Base-by-base conservation (phyloP, 2,888 invertebrate genomes). In the Rhogogaster chlorosoma region DNA sequence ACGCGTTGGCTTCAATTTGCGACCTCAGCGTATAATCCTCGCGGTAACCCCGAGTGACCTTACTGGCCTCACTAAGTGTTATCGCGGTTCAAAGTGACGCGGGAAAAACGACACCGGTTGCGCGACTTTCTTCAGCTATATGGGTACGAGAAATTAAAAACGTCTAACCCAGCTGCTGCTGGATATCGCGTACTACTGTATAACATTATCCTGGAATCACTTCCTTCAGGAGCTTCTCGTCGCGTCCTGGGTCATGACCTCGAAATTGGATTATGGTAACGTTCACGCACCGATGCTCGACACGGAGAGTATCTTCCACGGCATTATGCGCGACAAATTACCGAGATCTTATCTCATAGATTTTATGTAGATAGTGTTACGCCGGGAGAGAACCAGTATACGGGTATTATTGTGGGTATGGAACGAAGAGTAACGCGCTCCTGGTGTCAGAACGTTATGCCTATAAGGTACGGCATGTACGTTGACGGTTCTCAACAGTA, bases 401-500 rank as follows among this genome's bases (percentile, higher is more conserved):
- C 22, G 73, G 18, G 36, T n/a, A n/a, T 36, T 32, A 71, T 45
- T 42, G 42, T 42, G 18, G 26, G 71, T 73, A 42, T 26, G 22
- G 71, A 73, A 42, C 22, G 71, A n/a, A 22, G 71, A 73, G 32
- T 67, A 73, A 42, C 71, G 42, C 42, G 71, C 71, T 38, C 6
- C 71, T 73, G 38, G 71, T 73, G 71, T 73, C 42, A 38, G 71
- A 22, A 73, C 71, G 71, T 73, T 73, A 15, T n/a, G 53, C 29
- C 15, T 32, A 18, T 32, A 38, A 36, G 42, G 61, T 36, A n/a
- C 10, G 12, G 29, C n/a, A 26, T 89, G 91, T 92, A 92, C 93
- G 93, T 93, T 93, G 91, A 91, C 89, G 90, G 91, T 92, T 92
- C 91, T 93, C 93, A 92, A 93, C 93, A 93, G 93, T 93, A 93